These are phyloP conservation scores for Strongylocentrotus purpuratus DNA, from an alignment of 35 echinoderm and acorn worm species.

Conservation along the genomic window DNA sequence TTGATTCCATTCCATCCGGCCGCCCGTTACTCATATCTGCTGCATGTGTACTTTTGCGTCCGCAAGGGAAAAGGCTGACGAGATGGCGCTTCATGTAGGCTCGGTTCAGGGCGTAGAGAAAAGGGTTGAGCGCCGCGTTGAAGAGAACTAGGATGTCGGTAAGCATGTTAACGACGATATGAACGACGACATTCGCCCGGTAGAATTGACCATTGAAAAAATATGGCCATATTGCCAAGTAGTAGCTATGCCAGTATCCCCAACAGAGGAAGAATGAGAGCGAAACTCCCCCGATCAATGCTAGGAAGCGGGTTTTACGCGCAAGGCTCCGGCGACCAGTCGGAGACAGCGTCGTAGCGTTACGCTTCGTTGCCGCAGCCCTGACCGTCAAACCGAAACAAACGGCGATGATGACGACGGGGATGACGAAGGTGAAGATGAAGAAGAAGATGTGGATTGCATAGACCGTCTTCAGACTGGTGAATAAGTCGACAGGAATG, in stretches of 20 bases:
- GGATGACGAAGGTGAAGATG: neutral
- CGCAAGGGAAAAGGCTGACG: neutral
- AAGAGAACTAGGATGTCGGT: neutral
- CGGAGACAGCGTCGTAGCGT: neutral
- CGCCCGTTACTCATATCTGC: neutral
- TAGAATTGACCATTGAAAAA: neutral
- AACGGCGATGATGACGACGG: neutral
- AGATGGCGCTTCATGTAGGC: neutral
- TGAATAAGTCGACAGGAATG: neutral
- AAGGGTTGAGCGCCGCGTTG: slow-evolving; percentile 5
- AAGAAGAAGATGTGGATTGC: neutral
- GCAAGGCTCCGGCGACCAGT: neutral
- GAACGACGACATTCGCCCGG: neutral
- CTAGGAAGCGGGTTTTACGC: neutral
- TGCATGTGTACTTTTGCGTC: neutral
- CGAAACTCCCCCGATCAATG: neutral
- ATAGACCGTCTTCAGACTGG: neutral
- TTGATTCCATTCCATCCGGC: neutral
- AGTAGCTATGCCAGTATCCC: slow-evolving; percentile 27
- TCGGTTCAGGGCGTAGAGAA: slow-evolving; percentile 14
- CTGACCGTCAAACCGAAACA: neutral
- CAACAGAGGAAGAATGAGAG: slow-evolving; percentile 10
- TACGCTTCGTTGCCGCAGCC: neutral
- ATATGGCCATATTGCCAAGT: neutral
- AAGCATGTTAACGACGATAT: neutral